phyloP scores from a whole-genome alignment of 2,888 invertebrate species.

The Drosophila multiciliata region DNA sequence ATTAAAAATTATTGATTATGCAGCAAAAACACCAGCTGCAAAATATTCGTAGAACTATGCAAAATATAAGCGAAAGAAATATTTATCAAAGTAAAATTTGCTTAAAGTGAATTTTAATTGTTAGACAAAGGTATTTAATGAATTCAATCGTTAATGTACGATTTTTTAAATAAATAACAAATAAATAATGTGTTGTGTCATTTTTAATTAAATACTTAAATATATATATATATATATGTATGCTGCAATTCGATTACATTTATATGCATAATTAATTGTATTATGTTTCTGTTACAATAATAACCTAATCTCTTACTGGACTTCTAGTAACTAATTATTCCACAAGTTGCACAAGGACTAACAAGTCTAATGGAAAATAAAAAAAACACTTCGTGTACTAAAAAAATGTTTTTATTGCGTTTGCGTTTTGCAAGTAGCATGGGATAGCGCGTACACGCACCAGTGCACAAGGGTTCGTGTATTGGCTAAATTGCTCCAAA shows the following conservation, averaged over 20 bases:
- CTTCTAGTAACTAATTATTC: not conserved
- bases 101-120: not conserved
- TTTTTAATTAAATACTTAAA: not conserved
- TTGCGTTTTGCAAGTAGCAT: not conserved
- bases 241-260: not conserved
- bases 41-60: conserved; percentile 42
- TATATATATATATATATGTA: not conserved
- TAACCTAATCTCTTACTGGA: not conserved
- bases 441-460: not conserved
- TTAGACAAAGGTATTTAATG: not conserved
- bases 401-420: not conserved
- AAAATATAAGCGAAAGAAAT: not conserved
- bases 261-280: not conserved
- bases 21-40: conserved; percentile 40
- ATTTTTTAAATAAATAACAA: not conserved
- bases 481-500: not conserved
- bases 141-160: not conserved
- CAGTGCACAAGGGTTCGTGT: not conserved
- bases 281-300: not conserved
- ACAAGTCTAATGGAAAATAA: not conserved
- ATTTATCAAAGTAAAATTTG: not conserved
- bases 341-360: not conserved
- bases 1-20: conserved; percentile 79
- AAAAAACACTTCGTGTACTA: not conserved
- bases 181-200: not conserved